These are phyloP conservation scores for Trissoscelio sp. DNA, from an alignment of 2,888 invertebrate genomes.

Conservation along the genomic window DNA sequence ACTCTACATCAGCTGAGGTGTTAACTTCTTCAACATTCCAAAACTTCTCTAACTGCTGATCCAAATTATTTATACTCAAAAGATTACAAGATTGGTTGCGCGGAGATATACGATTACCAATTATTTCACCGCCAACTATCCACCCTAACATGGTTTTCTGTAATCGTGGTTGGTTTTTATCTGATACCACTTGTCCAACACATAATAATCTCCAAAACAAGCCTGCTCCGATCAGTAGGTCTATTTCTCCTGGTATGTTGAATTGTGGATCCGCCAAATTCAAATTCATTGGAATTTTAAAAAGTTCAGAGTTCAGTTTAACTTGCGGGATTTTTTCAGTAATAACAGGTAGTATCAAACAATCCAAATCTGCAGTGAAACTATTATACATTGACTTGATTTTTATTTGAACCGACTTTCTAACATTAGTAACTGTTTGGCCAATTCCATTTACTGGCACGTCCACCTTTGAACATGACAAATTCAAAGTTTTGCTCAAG, in stretches of 20 bases:
- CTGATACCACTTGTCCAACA: conserved; percentile 32
- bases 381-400: conserved; percentile 53
- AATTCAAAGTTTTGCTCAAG: conserved; percentile 50
- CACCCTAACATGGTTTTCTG: conserved; percentile 56
- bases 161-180: conserved; percentile 20
- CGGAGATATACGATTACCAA: not conserved
- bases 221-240: conserved; percentile 54
- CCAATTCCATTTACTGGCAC: conserved; percentile 53
- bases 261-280: conserved; percentile 59
- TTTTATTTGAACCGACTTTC: conserved; percentile 24
- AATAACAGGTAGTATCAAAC: conserved; percentile 58
- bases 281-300: conserved; percentile 20
- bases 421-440: conserved; percentile 32
- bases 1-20: not conserved
- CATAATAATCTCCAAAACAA: conserved; percentile 63
- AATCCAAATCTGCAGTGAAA: conserved; percentile 51
- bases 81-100: not conserved
- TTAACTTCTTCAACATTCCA: conserved; percentile 6
- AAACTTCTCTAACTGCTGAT: not conserved
- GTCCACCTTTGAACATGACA: conserved; percentile 32
- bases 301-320: conserved; percentile 19
- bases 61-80: not conserved
- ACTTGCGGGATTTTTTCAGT: conserved; percentile 53
- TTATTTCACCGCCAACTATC: conserved; percentile 52
- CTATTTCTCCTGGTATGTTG: conserved; percentile 46